Percentiles rank a stretch among this genome's conserved stretches.
These are phyloP conservation scores for Tretioscincus oriximinensis DNA, from an alignment of 2,113 vertebrate species.

Conservation along the genomic window DNA sequence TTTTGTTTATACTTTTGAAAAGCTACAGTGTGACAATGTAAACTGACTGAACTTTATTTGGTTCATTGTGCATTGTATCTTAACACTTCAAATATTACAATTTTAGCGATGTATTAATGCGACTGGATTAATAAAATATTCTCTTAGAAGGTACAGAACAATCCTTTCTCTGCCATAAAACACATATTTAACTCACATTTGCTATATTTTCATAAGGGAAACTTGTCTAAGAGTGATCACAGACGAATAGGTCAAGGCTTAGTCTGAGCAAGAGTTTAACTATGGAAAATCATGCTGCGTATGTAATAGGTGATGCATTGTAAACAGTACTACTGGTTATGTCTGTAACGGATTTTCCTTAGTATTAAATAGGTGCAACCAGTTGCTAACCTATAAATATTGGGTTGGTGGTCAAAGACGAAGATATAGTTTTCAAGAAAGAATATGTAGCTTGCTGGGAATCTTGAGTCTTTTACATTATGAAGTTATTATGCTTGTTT, in stretches of 20 bases:
- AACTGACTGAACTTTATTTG: too few relatives aligned
- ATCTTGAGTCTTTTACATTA: neutral
- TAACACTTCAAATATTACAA: too few relatives aligned
- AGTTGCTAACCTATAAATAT: too few relatives aligned
- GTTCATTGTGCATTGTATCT: too few relatives aligned
- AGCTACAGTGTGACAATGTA: too few relatives aligned
- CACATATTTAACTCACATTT: neutral
- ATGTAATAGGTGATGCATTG: neutral
- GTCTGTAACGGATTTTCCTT: neutral
- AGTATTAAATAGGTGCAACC: neutral
- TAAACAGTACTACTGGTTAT: neutral
- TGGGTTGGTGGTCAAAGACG: neutral
- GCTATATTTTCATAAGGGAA: neutral
- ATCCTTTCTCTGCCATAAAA: neutral
- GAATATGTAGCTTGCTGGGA: neutral
- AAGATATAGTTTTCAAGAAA: neutral
- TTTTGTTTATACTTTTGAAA: neutral
- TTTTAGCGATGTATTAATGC: neutral
- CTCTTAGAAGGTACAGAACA: neutral
- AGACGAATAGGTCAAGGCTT: neutral
- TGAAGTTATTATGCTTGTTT: neutral
- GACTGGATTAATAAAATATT: neutral
- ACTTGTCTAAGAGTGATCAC: neutral
- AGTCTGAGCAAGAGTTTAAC: neutral
- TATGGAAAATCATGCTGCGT: neutral